These are phyloP conservation scores for Drosophila cognata DNA, from an alignment of 2,888 invertebrate genomes.

Conservation along the genomic window DNA sequence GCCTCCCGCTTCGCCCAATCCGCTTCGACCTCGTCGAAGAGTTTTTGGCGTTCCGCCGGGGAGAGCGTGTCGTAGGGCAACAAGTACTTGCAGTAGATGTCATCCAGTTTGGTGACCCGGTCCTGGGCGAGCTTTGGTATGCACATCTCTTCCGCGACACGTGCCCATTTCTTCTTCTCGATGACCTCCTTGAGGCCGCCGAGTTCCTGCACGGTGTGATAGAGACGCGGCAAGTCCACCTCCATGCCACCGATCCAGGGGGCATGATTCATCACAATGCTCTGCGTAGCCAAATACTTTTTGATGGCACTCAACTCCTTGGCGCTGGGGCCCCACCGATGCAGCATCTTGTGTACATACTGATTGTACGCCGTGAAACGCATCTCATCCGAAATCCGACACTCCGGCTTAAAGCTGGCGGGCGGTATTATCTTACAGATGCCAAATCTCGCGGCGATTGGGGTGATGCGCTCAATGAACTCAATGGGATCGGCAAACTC, in stretches of 20 bases:
- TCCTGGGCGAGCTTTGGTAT: slow-evolving; percentile 92
- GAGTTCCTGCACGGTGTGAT: slow-evolving; percentile 92
- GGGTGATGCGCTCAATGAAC: slow-evolving; percentile 92
- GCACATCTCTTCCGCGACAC: slow-evolving; percentile 94
- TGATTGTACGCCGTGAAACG: slow-evolving; percentile 95
- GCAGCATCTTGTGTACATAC: slow-evolving; percentile 94
- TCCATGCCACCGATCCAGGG: slow-evolving; percentile 96
- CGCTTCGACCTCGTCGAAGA: slow-evolving; percentile 90
- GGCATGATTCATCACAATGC: slow-evolving; percentile 89
- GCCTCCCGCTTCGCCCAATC: slow-evolving; percentile 90
- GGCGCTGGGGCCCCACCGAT: slow-evolving; percentile 95
- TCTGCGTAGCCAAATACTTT: slow-evolving; percentile 91
- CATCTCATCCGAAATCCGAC: slow-evolving; percentile 93
- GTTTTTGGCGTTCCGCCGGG: slow-evolving; percentile 90
- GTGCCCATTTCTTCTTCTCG: slow-evolving; percentile 94
- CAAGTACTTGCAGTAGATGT: slow-evolving; percentile 95
- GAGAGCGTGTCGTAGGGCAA: slow-evolving; percentile 95
- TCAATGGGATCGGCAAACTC: slow-evolving; percentile 95
- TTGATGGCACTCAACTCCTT: slow-evolving; percentile 94
- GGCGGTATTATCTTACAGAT: slow-evolving; percentile 96
- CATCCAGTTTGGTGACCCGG: slow-evolving; percentile 92
- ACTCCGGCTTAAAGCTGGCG: slow-evolving; percentile 91
- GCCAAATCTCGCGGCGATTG: slow-evolving; percentile 91
- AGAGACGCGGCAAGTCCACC: slow-evolving; percentile 93
- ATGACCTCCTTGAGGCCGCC: slow-evolving; percentile 95